Conservation (phyloP, 2,113 vertebrate genomes). For the Nerophis lumbriciformis region DNA sequence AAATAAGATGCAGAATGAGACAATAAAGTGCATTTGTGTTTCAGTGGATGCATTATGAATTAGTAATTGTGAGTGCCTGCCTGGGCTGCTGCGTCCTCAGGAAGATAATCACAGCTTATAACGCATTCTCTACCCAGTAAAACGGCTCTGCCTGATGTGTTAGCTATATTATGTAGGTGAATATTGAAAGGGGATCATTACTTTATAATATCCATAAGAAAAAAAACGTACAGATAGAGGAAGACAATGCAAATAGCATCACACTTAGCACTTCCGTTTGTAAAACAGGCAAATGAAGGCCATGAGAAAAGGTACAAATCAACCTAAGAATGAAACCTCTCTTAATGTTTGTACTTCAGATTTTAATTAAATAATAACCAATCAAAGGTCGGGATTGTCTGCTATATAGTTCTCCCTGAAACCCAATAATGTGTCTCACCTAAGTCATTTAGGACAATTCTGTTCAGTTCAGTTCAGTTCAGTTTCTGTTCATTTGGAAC, state of each 20-base stretch:
- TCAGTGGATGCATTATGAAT: slow-evolving; percentile 83
- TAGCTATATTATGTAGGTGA: slow-evolving; percentile 55
- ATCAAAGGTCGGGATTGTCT: too few relatives aligned
- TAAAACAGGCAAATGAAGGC: too few relatives aligned
- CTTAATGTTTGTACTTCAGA: too few relatives aligned
- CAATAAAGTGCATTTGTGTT: slow-evolving; percentile 92
- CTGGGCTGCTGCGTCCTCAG: slow-evolving; percentile 59
- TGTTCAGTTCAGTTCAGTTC: too few relatives aligned
- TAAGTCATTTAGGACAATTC: too few relatives aligned
- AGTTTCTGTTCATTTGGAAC: too few relatives aligned
- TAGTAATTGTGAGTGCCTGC: slow-evolving; percentile 85
- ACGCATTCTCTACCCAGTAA: slow-evolving; percentile 50
- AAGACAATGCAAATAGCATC: slow-evolving; percentile 15
- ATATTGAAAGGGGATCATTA: slow-evolving; percentile 69
- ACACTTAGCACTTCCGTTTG: slow-evolving; percentile 11
- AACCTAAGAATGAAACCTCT: too few relatives aligned
- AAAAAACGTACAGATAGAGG: slow-evolving; percentile 26
- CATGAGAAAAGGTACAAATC: too few relatives aligned
- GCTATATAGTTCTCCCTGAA: too few relatives aligned
- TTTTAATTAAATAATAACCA: too few relatives aligned
- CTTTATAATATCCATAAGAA: slow-evolving; percentile 59
- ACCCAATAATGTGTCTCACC: too few relatives aligned
- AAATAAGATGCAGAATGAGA: slow-evolving; percentile 87
- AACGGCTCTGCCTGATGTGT: slow-evolving; percentile 45
- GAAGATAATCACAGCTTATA: slow-evolving; percentile 71